Evolutionary conservation across 2,113 vertebrate species (phyloP).

Genomic region (Archilochus colubris): DNA sequence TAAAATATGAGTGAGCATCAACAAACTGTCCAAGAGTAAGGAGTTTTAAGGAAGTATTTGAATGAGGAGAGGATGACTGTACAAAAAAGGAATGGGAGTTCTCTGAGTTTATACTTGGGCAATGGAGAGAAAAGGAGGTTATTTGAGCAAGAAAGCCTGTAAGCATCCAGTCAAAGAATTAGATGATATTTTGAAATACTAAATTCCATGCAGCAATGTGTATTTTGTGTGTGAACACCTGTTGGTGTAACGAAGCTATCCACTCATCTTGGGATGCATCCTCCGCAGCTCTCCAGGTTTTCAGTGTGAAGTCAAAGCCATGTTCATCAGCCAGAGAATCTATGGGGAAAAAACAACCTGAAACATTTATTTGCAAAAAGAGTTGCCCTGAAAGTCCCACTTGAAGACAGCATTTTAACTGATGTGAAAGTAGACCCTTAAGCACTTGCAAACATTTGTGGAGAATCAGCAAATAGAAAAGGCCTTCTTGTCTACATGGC

Average conservation of each 20-base stretch:
- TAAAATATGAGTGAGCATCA: conserved; percentile 14
- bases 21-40: background rate
- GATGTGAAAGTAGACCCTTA: background rate
- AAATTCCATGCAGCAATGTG: background rate
- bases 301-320: background rate
- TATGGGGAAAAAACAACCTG: background rate
- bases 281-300: background rate
- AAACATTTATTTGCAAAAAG: background rate
- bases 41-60: conserved; percentile 38
- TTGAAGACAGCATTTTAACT: background rate
- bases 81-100: background rate
- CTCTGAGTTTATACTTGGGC: background rate
- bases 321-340: accelerated
- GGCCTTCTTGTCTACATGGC: background rate
- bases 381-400: background rate
- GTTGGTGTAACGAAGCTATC: background rate
- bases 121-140: background rate
- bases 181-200: background rate
- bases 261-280: background rate
- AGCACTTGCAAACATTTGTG: background rate
- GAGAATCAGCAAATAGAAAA: background rate
- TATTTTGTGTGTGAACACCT: background rate
- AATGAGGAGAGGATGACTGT: background rate
- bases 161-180: background rate
- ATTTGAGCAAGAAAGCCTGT: background rate